These are phyloP conservation scores for Panzeria rudis DNA, from an alignment of 2,888 invertebrate species.

Conservation along the genomic window DNA sequence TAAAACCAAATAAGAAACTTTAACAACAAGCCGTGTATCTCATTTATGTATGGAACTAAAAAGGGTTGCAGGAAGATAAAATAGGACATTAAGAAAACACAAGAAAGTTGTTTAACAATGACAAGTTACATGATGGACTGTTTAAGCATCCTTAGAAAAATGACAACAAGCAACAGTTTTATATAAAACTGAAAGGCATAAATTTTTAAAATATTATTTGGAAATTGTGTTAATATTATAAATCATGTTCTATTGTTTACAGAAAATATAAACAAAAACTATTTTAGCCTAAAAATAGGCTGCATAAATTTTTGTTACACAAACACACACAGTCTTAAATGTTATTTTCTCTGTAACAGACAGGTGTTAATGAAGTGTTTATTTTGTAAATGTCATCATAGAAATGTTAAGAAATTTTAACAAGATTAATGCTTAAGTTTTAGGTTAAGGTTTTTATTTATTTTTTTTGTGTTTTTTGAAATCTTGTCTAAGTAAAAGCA, in stretches of 20 bases:
- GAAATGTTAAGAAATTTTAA: slow-evolving; percentile 61
- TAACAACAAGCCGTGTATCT: slow-evolving; percentile 21
- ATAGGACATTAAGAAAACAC: slow-evolving; percentile 26
- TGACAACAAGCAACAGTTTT: slow-evolving; percentile 64
- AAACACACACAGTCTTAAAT: neutral
- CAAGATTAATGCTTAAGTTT: slow-evolving; percentile 65
- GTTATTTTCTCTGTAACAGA: slow-evolving; percentile 42
- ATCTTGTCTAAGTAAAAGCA: slow-evolving; percentile 55
- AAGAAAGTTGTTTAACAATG: slow-evolving; percentile 52
- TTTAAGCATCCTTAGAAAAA: slow-evolving; percentile 43
- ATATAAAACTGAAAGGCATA: slow-evolving; percentile 39
- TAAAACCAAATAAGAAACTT: slow-evolving; percentile 51
- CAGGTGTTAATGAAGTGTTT: slow-evolving; percentile 75
- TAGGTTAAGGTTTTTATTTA: slow-evolving; percentile 36
- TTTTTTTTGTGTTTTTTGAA: slow-evolving; percentile 29
- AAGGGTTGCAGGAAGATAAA: slow-evolving; percentile 32
- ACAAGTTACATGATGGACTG: slow-evolving; percentile 62
- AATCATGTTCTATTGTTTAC: slow-evolving; percentile 38
- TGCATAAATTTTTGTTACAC: neutral
- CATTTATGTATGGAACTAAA: neutral
- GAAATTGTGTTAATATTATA: slow-evolving; percentile 42
- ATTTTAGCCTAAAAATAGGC: slow-evolving; percentile 39
- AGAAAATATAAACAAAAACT: slow-evolving; percentile 7
- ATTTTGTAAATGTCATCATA: slow-evolving; percentile 71
- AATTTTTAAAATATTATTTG: slow-evolving; percentile 45